A percentile compares a stretch with the other conserved stretches of the same genome.
Conservation (phyloP, 2,888 invertebrate genomes). For the Ganaspis brasiliensis region DNA sequence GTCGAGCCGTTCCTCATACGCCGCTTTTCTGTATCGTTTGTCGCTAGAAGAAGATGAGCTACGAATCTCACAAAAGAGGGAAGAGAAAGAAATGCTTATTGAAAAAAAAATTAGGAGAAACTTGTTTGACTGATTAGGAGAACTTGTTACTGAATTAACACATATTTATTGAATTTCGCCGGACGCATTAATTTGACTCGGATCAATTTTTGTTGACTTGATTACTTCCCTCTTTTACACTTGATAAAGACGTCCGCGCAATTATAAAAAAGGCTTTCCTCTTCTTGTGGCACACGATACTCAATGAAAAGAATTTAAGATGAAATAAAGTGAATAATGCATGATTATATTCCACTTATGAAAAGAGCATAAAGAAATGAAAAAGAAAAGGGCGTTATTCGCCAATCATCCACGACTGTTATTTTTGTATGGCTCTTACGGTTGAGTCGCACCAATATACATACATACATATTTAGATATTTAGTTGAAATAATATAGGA, state of each 20-base stretch:
- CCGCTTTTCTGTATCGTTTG: constrained; percentile 35
- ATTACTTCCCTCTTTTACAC: constrained; percentile 12
- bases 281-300: constrained; percentile 49
- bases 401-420: constrained; percentile 77
- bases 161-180: neutral
- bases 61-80: constrained; percentile 48
- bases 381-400: constrained; percentile 63
- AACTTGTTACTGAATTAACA: no score
- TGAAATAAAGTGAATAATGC: constrained; percentile 63
- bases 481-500: constrained; percentile 66
- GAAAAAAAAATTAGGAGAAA: constrained; percentile 39
- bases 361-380: constrained; percentile 52
- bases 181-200: constrained; percentile 29
- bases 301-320: constrained; percentile 53
- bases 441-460: constrained; percentile 70
- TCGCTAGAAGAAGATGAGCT: constrained; percentile 27
- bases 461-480: constrained; percentile 68
- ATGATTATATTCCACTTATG: constrained; percentile 56
- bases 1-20: constrained; percentile 54
- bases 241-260: constrained; percentile 14
- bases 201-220: constrained; percentile 13
- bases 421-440: constrained; percentile 78
- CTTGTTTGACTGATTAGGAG: neutral
- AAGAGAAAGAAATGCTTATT: constrained; percentile 17
- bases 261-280: neutral